Base-by-base conservation (phyloP, 2,113 vertebrate species). In the Hypomesus transpacificus region DNA sequence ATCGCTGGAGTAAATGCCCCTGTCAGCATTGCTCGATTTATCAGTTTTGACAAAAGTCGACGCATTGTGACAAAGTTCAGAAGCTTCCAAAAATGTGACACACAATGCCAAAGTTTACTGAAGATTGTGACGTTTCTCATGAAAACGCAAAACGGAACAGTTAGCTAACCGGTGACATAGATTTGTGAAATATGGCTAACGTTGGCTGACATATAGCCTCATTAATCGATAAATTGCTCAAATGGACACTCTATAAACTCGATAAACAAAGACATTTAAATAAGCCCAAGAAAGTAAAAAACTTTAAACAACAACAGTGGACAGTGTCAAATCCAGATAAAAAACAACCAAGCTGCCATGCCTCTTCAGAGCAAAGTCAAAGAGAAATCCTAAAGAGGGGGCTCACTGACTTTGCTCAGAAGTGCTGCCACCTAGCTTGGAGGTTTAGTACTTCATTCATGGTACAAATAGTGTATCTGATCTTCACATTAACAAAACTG, bases 1-100 rank as follows among this genome's bases (percentile, higher is more conserved):
- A 85, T 87, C 61, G 39, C 70, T 0, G 68, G 71, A 1, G 77
- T 26, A 0, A 82, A 73, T 8, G 14, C 18, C n/a, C 34, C 62
- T 5, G 73, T 70, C 20, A 89, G 50, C 83, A 89, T 14, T 22
- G 84, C 75, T 59, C 85, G 31, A 39, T 72, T 81, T 0, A 91
- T 0, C 5, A 88, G 4, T 66, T 76, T 70, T 1, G 69, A 83
- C 18, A 91, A 74, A 76, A 87, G 71, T 73, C 80, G 39, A 4
- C 80, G 67, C 87, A 92, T 87, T 3, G 57, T 79, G 51, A 59
- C 22, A 65, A 86, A 74, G 58, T 66, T 78, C 24, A 75, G 1
- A 22, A 86, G 18, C 21, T 65, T 68, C 0, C 80, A 28, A 59
- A 78, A 56, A 0, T 28, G 17, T 0, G 24, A 84, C 51, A 85